A percentile compares a stretch with the other conserved stretches of the same genome.
These are phyloP conservation scores for Apaloderma vittatum DNA, from an alignment of 2,113 vertebrate species.

Conservation along the genomic window DNA sequence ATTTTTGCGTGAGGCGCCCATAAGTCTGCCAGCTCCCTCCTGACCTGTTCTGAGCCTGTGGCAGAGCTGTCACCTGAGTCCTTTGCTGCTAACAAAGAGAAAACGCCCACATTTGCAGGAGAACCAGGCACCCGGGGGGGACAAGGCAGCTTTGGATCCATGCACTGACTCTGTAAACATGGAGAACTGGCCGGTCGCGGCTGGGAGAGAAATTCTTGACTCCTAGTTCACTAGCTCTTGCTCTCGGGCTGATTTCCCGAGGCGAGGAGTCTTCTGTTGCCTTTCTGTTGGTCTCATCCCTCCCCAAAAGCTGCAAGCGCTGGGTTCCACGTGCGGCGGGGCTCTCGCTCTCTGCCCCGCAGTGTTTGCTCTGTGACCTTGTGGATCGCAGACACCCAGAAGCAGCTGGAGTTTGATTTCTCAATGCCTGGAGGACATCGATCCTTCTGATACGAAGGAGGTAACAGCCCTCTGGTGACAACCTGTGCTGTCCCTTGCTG, in stretches of 20 bases:
- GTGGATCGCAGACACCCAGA: neutral
- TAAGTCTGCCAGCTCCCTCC: neutral
- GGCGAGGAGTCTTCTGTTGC: neutral
- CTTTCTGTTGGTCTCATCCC: neutral
- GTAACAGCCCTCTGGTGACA: neutral
- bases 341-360: neutral
- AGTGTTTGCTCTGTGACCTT: accelerated
- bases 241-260: neutral
- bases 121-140: neutral
- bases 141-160: neutral
- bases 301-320: neutral
- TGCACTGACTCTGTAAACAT: neutral
- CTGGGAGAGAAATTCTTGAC: neutral
- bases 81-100: neutral
- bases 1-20: neutral
- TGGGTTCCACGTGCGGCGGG: accelerated
- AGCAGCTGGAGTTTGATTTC: neutral
- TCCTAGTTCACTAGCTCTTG: neutral
- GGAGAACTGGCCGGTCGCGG: accelerated
- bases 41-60: accelerated
- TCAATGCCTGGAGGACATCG: neutral
- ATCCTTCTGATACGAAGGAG: neutral
- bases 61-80: neutral
- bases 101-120: neutral
- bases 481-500: neutral